Evolutionary conservation across 1,140 invertebrate genomes (phyloP).

Genomic region (Leptinotarsa undecemlineata): DNA sequence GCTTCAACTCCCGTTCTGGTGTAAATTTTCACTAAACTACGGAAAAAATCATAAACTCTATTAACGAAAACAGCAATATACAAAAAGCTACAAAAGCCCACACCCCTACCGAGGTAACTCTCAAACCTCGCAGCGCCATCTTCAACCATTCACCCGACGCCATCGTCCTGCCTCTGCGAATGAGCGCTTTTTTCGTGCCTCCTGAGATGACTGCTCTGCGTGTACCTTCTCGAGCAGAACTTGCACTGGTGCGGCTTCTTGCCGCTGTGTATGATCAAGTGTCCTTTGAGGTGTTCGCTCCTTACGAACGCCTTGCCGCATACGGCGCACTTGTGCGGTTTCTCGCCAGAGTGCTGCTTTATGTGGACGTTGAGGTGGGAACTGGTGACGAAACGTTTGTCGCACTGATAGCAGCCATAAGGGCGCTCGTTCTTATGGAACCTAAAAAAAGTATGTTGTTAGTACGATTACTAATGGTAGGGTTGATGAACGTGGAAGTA

Average conservation of each 20-base stretch:
- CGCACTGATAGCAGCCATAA: constrained; percentile 37
- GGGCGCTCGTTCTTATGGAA: constrained; percentile 43
- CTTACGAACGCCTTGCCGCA: constrained; percentile 62
- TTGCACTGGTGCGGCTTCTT: constrained; percentile 62
- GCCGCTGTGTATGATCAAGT: constrained; percentile 67
- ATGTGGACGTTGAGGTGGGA: constrained; percentile 41
- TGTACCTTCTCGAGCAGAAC: constrained; percentile 63
- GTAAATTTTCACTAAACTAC: too few relatives aligned
- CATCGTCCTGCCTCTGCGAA: not conserved
- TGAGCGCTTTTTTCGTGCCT: constrained; percentile 52
- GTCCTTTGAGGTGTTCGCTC: constrained; percentile 64
- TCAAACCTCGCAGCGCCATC: not conserved
- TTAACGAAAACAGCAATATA: too few relatives aligned
- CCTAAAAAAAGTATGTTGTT: constrained; percentile 29
- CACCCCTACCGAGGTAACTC: too few relatives aligned
- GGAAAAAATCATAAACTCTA: too few relatives aligned
- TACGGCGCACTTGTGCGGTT: constrained; percentile 58
- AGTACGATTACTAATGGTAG: too few relatives aligned
- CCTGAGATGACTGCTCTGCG: constrained; percentile 62
- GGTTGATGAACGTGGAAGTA: too few relatives aligned
- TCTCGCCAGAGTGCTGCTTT: constrained; percentile 43
- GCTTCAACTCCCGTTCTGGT: too few relatives aligned
- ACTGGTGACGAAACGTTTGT: constrained; percentile 38
- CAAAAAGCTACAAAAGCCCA: too few relatives aligned
- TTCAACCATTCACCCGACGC: not conserved